phyloP scores from a whole-genome alignment of 2,888 invertebrate species.

The Cantharis rufa region DNA sequence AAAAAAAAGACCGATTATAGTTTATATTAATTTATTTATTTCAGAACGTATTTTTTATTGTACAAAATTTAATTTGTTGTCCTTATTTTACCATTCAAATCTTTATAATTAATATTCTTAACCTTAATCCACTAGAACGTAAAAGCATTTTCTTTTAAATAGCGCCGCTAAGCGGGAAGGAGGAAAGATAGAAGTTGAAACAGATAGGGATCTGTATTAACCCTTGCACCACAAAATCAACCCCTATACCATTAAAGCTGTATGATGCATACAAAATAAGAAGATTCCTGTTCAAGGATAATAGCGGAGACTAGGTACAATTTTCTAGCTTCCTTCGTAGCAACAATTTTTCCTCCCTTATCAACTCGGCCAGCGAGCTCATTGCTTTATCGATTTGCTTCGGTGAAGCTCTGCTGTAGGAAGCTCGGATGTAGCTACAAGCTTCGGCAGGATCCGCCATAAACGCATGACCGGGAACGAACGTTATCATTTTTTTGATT shows the following conservation, averaged over 20 bases:
- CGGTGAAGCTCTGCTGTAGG: conserved; percentile 69
- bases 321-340: conserved; percentile 53
- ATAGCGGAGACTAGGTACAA: conserved; percentile 41
- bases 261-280: conserved; percentile 22
- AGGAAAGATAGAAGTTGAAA: not conserved
- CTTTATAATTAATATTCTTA: not conserved
- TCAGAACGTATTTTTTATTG: not conserved
- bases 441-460: conserved; percentile 65
- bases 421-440: conserved; percentile 70
- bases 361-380: conserved; percentile 63
- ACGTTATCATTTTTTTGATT: conserved; percentile 66
- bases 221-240: not conserved
- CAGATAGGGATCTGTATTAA: not conserved
- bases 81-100: not conserved
- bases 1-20: not conserved
- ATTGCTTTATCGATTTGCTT: conserved; percentile 69
- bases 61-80: not conserved
- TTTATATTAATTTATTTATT: not conserved
- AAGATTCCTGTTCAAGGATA: conserved; percentile 15
- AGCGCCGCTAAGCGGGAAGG: not conserved
- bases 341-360: conserved; percentile 62
- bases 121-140: not conserved
- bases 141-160: not conserved
- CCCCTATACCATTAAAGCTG: conserved; percentile 14
- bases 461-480: conserved; percentile 78